Evolutionary conservation across 2,797 vertebrate species (phyloP).

Genomic region (Halcyon smyrnensis): DNA sequence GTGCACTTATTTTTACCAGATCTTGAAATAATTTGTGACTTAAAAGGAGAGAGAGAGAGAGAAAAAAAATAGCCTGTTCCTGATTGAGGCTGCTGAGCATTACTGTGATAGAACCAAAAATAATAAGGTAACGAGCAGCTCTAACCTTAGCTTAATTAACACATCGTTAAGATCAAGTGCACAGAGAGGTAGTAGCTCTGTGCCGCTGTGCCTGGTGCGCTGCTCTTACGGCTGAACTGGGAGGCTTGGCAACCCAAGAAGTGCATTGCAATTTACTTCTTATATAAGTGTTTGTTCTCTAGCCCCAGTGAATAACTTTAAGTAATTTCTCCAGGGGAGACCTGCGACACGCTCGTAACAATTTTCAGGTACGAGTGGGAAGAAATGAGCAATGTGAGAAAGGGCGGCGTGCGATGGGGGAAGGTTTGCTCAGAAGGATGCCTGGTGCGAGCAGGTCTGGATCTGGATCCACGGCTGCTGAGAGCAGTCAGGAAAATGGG

Average conservation of each 20-base stretch:
- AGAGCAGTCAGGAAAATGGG: conserved; percentile 54
- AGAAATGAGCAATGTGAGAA: conserved; percentile 27
- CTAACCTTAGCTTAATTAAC: conserved; percentile 63
- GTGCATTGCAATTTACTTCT: conserved; percentile 30
- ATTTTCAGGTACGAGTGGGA: conserved; percentile 24
- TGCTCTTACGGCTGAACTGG: background rate
- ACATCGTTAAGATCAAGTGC: conserved; percentile 42
- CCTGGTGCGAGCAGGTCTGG: background rate
- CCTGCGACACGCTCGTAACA: background rate
- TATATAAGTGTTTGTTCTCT: conserved; percentile 33
- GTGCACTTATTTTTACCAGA: conserved; percentile 32
- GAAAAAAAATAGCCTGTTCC: background rate
- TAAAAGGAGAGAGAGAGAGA: background rate
- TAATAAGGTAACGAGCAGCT: conserved; percentile 26
- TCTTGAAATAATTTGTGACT: conserved; percentile 54
- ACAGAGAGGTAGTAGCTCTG: background rate
- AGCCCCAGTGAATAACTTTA: background rate
- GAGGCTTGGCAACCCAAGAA: background rate
- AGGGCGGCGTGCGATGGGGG: background rate
- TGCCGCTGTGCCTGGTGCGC: background rate
- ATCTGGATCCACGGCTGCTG: conserved; percentile 10
- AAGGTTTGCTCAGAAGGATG: background rate
- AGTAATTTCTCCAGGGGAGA: conserved; percentile 32
- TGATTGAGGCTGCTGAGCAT: background rate
- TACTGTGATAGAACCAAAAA: conserved; percentile 38